Conservation (phyloP, 2,888 invertebrate species). For the Eurytoma californica region DNA sequence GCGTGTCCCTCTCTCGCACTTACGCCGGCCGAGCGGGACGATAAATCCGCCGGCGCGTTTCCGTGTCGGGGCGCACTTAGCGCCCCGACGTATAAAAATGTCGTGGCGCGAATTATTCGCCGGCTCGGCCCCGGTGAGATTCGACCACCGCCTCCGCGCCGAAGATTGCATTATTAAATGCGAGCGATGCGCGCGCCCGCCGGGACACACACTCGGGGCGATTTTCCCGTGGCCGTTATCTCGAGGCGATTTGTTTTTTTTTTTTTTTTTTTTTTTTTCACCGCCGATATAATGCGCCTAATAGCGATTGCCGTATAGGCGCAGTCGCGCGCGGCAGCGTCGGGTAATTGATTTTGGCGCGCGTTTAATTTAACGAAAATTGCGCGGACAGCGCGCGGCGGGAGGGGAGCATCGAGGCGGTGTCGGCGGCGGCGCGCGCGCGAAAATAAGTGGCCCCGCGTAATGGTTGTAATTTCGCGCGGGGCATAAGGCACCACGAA, state of each 20-base stretch:
- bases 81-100: slow-evolving; percentile 45
- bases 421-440: slow-evolving; percentile 50
- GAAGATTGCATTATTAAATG: too few species aligned
- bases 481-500: slow-evolving; percentile 15
- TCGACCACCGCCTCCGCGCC: too few species aligned
- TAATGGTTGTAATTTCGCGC: slow-evolving; percentile 71
- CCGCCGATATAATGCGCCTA: too few species aligned
- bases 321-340: slow-evolving; percentile 28
- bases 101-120: slow-evolving; percentile 40
- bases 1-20: slow-evolving; percentile 19
- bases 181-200: too few species aligned
- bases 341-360: slow-evolving; percentile 67
- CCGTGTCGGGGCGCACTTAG: slow-evolving; percentile 43
- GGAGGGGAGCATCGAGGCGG: slow-evolving; percentile 14
- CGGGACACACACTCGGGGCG: too few species aligned
- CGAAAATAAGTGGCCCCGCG: slow-evolving; percentile 68
- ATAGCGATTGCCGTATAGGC: not conserved
- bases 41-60: slow-evolving; percentile 47
- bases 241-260: too few species aligned
- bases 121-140: not conserved
- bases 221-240: too few species aligned
- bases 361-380: slow-evolving; percentile 73
- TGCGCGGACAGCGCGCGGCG: slow-evolving; percentile 58
- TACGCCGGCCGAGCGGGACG: not conserved
- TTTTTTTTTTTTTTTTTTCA: too few species aligned